Base-by-base conservation (phyloP, 2,113 vertebrate species). In the Gopherus flavomarginatus region DNA sequence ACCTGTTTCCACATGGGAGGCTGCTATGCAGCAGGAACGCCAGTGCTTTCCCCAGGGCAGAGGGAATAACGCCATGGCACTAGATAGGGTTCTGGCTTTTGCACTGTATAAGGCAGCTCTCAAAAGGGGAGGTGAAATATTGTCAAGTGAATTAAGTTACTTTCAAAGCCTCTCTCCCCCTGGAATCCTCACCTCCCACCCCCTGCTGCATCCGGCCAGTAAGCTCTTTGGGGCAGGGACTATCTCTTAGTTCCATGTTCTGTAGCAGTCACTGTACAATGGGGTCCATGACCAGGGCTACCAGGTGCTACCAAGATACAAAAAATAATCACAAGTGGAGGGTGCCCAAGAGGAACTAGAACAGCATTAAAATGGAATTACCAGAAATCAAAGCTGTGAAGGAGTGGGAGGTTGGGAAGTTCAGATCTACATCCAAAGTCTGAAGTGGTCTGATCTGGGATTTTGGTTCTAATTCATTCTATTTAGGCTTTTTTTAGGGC, bases 91-190 rank as follows among this genome's bases (percentile, higher is more conserved):
- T 78, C 26, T 44, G 13, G 10, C 22, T 42, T 77, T 42, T 57
- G 90, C 0, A 0, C 38, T 5, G 27, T 0, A 1, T 52, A 75
- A 35, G 53, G 54, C 0, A 1, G 44, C 44, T 78, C 26, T 47
- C 22, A 78, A 29, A 21, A 1, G 42, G 75, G 80, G 79, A 87
- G 52, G 24, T 13, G 44, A 56, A 1, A 1, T 24, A 6, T n/a
- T 44, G 27, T 9, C 1, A 35, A 0, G 0, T 21, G 54, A 81
- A 89, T 75, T 57, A 83, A 59, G 54, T 2, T 54, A 3, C 14
- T 42, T 65, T 79, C 27, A 82, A 88, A 17, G 0, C 0, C 10
- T 1, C 65, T 42, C 47, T 5, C 2, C 42, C 54, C 31, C 1
- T 0, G 2, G 53, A 1, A 29, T 35, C 35, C 26, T 0, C 59